Percentiles rank a stretch among this genome's conserved stretches.
These are phyloP conservation scores for Tethea ocularis DNA, from an alignment of 2,888 invertebrate genomes.

Conservation along the genomic window DNA sequence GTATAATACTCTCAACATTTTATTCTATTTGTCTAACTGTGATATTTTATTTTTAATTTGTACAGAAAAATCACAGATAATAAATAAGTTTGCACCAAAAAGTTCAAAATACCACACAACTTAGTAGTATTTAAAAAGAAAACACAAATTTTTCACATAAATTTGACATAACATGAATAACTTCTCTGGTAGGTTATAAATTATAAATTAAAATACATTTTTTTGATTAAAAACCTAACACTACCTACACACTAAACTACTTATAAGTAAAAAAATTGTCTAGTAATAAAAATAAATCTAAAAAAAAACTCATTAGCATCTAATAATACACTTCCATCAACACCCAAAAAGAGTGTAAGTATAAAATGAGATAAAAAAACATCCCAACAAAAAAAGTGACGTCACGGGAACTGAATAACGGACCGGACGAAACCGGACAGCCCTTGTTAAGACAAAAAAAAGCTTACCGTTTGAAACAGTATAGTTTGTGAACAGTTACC, in stretches of 20 bases:
- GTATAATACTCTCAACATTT: neutral
- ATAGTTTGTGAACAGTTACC: conserved; percentile 23
- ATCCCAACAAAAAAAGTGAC: conserved; percentile 36
- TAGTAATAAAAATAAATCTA: neutral
- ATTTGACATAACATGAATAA: too few species aligned
- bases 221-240: too few species aligned
- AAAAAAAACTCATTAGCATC: neutral
- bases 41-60: too few species aligned
- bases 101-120: too few species aligned
- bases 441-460: conserved; percentile 35
- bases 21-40: neutral
- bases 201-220: too few species aligned
- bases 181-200: too few species aligned
- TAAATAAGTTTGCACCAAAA: too few species aligned
- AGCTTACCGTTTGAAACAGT: conserved; percentile 12
- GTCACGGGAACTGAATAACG: conserved; percentile 56
- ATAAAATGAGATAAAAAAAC: conserved; percentile 30
- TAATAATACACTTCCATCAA: neutral
- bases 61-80: too few species aligned
- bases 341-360: conserved; percentile 6
- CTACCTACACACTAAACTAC: too few species aligned
- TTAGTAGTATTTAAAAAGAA: too few species aligned
- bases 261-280: too few species aligned
- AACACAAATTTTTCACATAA: too few species aligned
- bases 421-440: conserved; percentile 33